These are phyloP conservation scores for Eulemur mongoz DNA, from an alignment of 2,797 vertebrate genomes.

Conservation along the genomic window DNA sequence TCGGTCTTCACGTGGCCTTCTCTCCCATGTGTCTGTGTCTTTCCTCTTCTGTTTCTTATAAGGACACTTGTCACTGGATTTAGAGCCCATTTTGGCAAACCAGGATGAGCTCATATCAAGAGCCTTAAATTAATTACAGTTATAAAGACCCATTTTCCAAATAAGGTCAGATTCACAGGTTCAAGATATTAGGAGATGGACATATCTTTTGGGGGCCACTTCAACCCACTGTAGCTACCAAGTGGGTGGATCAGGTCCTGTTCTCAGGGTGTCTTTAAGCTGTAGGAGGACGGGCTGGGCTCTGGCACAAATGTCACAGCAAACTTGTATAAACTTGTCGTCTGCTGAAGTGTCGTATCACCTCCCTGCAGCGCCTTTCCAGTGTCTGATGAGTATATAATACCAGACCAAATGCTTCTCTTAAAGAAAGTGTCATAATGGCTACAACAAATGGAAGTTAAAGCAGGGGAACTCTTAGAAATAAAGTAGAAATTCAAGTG, in stretches of 20 bases:
- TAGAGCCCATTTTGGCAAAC: neutral
- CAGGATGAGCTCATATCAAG: neutral
- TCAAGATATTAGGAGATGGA: neutral
- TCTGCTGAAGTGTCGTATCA: neutral
- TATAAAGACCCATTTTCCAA: neutral
- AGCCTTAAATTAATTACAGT: neutral
- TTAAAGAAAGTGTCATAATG: neutral
- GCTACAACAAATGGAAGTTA: neutral
- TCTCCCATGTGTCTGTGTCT: neutral
- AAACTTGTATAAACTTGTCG: neutral
- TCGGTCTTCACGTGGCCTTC: accelerated
- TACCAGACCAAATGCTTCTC: neutral
- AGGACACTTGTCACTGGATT: neutral
- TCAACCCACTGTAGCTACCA: accelerated
- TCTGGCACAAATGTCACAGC: neutral
- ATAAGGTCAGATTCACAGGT: neutral
- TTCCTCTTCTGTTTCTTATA: neutral
- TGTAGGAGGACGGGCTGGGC: neutral
- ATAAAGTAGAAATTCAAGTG: slow-evolving; percentile 36
- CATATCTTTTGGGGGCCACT: neutral
- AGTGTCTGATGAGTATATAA: neutral
- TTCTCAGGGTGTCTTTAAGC: neutral
- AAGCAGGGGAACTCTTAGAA: slow-evolving; percentile 5
- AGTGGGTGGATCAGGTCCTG: neutral
- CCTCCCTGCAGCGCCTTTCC: neutral